These are phyloP conservation scores for Oreotragus oreotragus DNA, from an alignment of 2,113 vertebrate genomes.

Conservation along the genomic window DNA sequence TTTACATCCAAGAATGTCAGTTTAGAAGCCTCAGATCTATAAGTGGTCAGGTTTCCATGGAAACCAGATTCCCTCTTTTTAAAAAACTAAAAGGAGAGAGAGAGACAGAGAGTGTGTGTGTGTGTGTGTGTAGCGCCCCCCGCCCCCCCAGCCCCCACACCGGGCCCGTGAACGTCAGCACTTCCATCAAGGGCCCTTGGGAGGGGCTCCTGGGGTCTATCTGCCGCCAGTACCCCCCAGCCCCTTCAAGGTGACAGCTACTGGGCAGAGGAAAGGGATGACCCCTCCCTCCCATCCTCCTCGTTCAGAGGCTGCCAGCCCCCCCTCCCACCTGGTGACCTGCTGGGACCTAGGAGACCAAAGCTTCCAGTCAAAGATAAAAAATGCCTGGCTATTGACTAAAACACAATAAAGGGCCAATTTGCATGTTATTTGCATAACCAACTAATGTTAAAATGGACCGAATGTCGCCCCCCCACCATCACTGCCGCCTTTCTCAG, in stretches of 20 bases:
- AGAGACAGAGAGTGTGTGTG: not conserved
- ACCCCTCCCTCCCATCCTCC: not conserved
- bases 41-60: not conserved
- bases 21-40: not conserved
- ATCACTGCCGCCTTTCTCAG: not conserved
- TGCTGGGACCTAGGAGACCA: constrained; percentile 35
- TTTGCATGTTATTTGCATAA: constrained; percentile 57
- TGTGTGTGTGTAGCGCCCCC: too few species aligned
- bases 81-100: not conserved
- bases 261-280: not conserved
- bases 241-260: not conserved
- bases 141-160: too few species aligned
- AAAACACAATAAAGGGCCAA: not conserved
- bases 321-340: constrained; percentile 37
- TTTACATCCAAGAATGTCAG: not conserved
- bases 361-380: constrained; percentile 32
- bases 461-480: fast-evolving
- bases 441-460: not conserved
- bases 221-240: not conserved
- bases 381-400: constrained; percentile 48
- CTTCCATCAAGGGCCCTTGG: not conserved
- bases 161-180: too few species aligned
- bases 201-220: not conserved
- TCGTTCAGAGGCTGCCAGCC: not conserved
- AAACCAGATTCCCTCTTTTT: not conserved